Base-by-base conservation (phyloP, 2,888 invertebrate genomes). In the Apamea anceps region DNA sequence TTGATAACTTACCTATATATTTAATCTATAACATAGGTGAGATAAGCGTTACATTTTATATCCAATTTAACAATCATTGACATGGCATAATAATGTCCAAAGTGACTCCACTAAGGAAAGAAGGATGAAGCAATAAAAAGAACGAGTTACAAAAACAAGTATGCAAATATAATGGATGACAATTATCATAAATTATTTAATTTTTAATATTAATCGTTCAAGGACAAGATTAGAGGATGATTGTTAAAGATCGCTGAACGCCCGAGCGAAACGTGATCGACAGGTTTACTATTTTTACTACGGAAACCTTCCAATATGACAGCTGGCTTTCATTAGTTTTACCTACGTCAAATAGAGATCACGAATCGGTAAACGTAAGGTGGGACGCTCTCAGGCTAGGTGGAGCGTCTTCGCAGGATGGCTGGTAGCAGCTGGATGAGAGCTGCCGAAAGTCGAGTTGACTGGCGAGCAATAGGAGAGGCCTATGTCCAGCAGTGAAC, bases 131-230 rank as follows among this genome's bases (percentile, higher is more conserved):
- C 66, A 21, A 70, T 77, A 73, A 77, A 82, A 28, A 45, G 0
- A 85, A 75, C 76, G 8, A 75, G 71, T 66, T 72, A 72, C 25
- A 75, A 66, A 75, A 25, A 80, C 82, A 62, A 66, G 85, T 85
- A 77, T 85, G 75, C 68, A 57, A 85, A 85, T 80, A 77, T 32
- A 82, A 67, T 75, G 45, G 82, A 37, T 45, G 60, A 67, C 75
- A 81, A 81, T 77, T 82, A 82, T 37, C 76, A 77, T 75, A 85
- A 68, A 85, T 77, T 80, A 82, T 82, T 72, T 21, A 62, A 82
- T 82, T 63, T 85, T 68, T 82, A 75, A 80, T 75, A 68, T 75
- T 82, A 76, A 85, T 72, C 73, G 74, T 75, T 48, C 79, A 82
- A 85, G 85, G 85, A 77, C 74, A 48, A 32, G 32, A 32, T 32